Evolutionary conservation across 2,113 vertebrate genomes (phyloP).

Genomic region (Epinephelus cyanopodus): DNA sequence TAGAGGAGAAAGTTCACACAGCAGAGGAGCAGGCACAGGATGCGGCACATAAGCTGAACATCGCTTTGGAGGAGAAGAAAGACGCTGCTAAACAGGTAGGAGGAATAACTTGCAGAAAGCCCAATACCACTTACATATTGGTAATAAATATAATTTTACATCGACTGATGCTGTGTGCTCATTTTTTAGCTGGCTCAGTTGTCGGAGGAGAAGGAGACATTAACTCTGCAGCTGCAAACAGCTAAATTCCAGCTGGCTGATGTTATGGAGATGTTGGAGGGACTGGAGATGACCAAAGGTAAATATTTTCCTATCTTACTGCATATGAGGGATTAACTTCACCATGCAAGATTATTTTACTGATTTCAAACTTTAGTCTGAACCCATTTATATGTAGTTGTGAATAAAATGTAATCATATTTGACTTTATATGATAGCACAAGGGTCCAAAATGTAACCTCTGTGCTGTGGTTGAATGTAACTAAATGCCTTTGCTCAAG

Average conservation of each 20-base stretch:
- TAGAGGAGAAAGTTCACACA: conserved; percentile 70
- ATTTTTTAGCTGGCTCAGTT: conserved; percentile 62
- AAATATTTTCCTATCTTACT: neutral
- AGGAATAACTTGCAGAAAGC: neutral
- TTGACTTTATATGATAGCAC: neutral
- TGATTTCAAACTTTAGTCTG: neutral
- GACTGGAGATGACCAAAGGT: conserved; percentile 79
- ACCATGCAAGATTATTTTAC: neutral
- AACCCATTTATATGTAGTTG: neutral
- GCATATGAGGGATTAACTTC: neutral
- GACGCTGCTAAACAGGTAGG: conserved; percentile 64
- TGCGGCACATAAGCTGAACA: conserved; percentile 70
- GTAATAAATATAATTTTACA: neutral
- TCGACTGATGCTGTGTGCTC: conserved; percentile 6
- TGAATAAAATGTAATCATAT: neutral
- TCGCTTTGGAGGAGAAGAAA: conserved; percentile 69
- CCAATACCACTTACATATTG: neutral
- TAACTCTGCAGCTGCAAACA: conserved; percentile 78
- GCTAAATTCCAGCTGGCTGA: conserved; percentile 68
- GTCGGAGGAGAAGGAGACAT: conserved; percentile 76
- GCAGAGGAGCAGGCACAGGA: conserved; percentile 76
- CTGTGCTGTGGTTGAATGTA: no score
- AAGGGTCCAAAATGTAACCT: no score
- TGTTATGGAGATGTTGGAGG: conserved; percentile 73
- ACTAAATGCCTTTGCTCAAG: no score